phyloP scores from a whole-genome alignment of 2,888 invertebrate genomes.

The Sesamia inferens region DNA sequence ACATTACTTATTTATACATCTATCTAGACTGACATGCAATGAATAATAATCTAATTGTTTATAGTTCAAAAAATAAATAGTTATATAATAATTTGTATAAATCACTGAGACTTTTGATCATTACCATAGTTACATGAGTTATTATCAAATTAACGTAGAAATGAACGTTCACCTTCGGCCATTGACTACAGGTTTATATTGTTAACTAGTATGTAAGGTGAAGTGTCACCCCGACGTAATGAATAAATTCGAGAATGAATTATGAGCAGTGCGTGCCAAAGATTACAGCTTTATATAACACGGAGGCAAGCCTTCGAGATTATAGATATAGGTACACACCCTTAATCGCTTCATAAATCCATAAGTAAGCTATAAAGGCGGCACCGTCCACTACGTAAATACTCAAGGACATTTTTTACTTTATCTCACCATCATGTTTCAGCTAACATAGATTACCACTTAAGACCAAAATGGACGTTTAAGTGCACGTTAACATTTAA shows the following conservation, averaged over 20 bases:
- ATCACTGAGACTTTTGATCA: conserved; percentile 33
- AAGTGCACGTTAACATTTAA: conserved; percentile 47
- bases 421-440: conserved; percentile 31
- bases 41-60: conserved; percentile 27
- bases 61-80: conserved; percentile 29
- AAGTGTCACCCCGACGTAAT: conserved; percentile 60
- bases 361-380: conserved; percentile 30
- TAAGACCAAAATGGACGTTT: conserved; percentile 46
- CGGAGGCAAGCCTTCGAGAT: conserved; percentile 35
- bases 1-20: conserved; percentile 22
- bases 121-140: conserved; percentile 9
- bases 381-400: conserved; percentile 40
- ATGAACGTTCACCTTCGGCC: conserved; percentile 24
- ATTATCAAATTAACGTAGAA: conserved; percentile 14
- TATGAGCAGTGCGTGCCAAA: conserved; percentile 64
- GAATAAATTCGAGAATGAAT: conserved; percentile 66
- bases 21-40: conserved; percentile 29
- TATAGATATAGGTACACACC: conserved; percentile 24
- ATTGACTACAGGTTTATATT: conserved; percentile 49
- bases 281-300: conserved; percentile 58
- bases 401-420: conserved; percentile 35
- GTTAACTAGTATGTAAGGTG: conserved; percentile 40
- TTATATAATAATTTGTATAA: conserved; percentile 17
- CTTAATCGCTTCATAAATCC: conserved; percentile 31
- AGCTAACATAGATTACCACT: conserved; percentile 58